phyloP scores from a whole-genome alignment of 2,113 vertebrate species.

The Seriola quinqueradiata region DNA sequence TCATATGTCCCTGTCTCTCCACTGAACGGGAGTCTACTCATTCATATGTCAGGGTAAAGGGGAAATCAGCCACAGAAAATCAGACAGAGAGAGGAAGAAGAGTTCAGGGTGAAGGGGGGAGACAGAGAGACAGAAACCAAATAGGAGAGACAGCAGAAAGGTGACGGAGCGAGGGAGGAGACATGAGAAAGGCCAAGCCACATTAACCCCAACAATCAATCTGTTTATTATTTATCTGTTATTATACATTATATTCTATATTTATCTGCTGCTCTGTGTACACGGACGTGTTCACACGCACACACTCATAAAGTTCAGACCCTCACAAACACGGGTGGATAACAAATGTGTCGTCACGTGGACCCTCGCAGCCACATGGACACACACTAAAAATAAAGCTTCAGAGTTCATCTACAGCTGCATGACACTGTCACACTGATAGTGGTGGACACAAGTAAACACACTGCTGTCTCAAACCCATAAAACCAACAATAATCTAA shows the following conservation, averaged over 20 bases:
- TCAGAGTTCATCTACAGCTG: background rate
- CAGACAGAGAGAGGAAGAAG: background rate
- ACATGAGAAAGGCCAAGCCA: constrained; percentile 9
- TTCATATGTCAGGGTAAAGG: background rate
- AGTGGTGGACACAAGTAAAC: background rate
- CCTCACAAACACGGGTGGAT: background rate
- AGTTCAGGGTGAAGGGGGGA: background rate
- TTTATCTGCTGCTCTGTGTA: background rate
- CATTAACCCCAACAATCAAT: background rate
- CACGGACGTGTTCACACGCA: background rate
- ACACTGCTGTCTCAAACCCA: background rate
- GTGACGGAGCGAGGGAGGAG: background rate
- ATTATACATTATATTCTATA: too few species aligned
- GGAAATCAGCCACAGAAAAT: background rate
- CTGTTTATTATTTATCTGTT: too few species aligned
- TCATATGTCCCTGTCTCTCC: background rate
- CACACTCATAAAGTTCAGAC: background rate
- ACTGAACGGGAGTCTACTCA: background rate
- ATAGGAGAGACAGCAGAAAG: background rate
- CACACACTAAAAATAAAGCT: background rate
- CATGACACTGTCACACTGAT: background rate
- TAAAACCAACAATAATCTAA: too few species aligned
- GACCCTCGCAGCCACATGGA: background rate
- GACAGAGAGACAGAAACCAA: background rate
- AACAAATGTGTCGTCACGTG: background rate